phyloP scores from a whole-genome alignment of 2,113 vertebrate species.

The Channa maculata region DNA sequence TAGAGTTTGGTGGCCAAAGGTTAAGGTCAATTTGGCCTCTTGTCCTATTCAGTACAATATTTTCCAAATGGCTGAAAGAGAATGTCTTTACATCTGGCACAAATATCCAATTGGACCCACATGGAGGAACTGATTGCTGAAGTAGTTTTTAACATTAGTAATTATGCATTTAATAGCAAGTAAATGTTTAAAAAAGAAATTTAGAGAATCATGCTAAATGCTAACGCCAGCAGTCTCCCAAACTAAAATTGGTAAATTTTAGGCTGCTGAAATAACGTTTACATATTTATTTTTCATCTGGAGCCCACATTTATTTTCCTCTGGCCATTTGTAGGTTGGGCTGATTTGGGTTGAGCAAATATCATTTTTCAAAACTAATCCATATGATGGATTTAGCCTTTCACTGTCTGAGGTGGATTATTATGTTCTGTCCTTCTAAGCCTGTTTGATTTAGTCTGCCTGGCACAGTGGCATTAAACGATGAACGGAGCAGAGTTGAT shows the following conservation, averaged over 20 bases:
- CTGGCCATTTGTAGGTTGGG: background rate
- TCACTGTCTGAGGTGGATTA: conserved; percentile 46
- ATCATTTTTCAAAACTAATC: conserved; percentile 56
- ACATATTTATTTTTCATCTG: conserved; percentile 12
- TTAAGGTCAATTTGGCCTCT: no score
- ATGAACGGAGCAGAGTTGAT: conserved; percentile 5
- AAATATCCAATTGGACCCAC: no score
- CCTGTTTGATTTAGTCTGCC: conserved; percentile 60
- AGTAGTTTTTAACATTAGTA: no score
- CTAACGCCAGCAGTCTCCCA: background rate
- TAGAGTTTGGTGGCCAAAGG: no score
- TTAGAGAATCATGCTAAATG: background rate
- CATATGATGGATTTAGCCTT: conserved; percentile 53
- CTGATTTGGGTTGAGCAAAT: conserved; percentile 56
- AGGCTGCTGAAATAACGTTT: background rate
- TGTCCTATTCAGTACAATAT: no score
- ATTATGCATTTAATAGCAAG: no score
- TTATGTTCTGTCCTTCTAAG: conserved; percentile 56
- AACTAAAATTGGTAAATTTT: background rate
- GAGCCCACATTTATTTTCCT: background rate
- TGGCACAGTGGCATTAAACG: background rate
- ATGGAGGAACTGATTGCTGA: no score
- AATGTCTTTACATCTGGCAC: no score
- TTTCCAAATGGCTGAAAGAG: no score
- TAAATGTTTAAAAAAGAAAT: no score